Evolutionary conservation across 2,113 vertebrate species (phyloP).

Genomic region (Solea senegalensis): DNA sequence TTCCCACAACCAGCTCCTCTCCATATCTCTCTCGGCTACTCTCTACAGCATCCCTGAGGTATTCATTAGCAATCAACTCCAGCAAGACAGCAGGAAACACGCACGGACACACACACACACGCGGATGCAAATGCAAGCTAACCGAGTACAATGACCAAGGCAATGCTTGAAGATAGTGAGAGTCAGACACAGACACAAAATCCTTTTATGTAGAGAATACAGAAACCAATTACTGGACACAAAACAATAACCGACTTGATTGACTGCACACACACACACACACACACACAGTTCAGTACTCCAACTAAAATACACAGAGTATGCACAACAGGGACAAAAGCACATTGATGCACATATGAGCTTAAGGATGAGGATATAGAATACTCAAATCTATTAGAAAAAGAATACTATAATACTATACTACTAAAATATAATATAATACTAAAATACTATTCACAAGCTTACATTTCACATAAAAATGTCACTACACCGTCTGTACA

Average conservation of each 20-base stretch:
- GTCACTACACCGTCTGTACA: too few species aligned
- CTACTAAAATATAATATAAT: too few species aligned
- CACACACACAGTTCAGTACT: neutral
- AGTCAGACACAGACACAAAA: constrained; percentile 7
- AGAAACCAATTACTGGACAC: constrained; percentile 31
- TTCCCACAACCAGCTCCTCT: neutral
- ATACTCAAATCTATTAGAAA: too few species aligned
- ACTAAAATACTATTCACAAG: too few species aligned
- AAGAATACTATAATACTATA: too few species aligned
- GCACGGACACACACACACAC: neutral
- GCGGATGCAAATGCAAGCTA: neutral
- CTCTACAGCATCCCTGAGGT: constrained; percentile 39
- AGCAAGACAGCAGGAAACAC: neutral
- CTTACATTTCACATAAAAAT: too few species aligned
- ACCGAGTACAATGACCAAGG: too few species aligned
- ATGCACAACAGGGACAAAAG: too few species aligned
- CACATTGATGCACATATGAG: too few species aligned
- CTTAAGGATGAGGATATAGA: too few species aligned
- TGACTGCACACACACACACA: neutral
- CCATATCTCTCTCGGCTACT: neutral
- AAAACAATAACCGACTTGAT: neutral
- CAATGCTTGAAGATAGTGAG: neutral
- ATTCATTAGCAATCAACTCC: constrained; percentile 56
- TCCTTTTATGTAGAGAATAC: constrained; percentile 1
- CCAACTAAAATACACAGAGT: too few species aligned